phyloP scores from a whole-genome alignment of 1,140 invertebrate species.

The Ceratina australensis region DNA sequence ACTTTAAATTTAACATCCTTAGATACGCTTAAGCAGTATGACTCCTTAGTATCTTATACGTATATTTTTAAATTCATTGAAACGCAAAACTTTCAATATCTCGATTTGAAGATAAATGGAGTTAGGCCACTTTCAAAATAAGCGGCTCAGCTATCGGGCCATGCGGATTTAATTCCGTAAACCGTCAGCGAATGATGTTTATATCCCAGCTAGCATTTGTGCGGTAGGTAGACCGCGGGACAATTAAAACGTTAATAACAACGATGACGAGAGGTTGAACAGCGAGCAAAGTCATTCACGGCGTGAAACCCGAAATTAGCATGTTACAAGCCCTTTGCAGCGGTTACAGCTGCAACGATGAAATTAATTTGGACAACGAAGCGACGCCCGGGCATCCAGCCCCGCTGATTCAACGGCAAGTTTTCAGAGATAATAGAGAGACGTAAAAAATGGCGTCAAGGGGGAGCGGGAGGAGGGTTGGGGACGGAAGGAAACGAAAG shows the following conservation, averaged over 20 bases:
- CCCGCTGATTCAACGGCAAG: not conserved
- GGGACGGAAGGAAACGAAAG: slow-evolving; percentile 2
- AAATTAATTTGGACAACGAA: slow-evolving; percentile 21
- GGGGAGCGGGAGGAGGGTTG: not conserved
- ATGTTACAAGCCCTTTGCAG: not conserved
- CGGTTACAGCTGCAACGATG: not conserved
- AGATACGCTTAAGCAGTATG: too few relatives aligned
- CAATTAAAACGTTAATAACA: slow-evolving; percentile 1
- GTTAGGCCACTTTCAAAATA: too few relatives aligned
- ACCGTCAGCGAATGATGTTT: not conserved
- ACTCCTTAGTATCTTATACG: too few relatives aligned
- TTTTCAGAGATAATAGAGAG: slow-evolving; percentile 42
- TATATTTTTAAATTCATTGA: too few relatives aligned
- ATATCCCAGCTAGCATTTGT: not conserved
- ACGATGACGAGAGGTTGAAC: not conserved
- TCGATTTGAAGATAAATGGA: too few relatives aligned
- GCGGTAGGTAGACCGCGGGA: not conserved
- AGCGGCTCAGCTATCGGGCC: not conserved
- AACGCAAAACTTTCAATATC: too few relatives aligned
- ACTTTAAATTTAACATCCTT: too few relatives aligned
- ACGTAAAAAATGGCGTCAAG: not conserved
- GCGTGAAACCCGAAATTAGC: not conserved
- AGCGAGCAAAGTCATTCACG: not conserved
- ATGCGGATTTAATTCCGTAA: not conserved
- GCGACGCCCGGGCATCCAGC: not conserved